Base-by-base conservation (phyloP, 2,888 invertebrate species). In the Nomada fucata region DNA sequence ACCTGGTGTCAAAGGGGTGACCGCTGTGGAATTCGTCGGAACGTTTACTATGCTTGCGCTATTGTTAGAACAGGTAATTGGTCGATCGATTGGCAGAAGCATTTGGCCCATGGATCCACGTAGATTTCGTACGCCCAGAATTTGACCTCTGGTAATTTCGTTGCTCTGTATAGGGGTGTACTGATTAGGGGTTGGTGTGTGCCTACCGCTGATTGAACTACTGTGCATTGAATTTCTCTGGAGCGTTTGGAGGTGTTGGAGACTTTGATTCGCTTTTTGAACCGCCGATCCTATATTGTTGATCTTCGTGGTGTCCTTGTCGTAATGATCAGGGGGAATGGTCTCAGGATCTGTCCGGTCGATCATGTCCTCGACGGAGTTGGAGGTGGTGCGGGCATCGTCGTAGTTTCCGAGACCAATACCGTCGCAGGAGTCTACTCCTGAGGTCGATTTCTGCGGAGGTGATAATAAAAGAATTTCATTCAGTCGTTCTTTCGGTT, bases 71-170 rank as follows among this genome's bases (percentile, higher is more conserved):
- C 72, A 9, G 7, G 74, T 50, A 2, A 61, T 50, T 2, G 76
- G 65, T 1, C 77, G 73, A 67, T 77, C 85, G 50, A 75, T 80
- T 0, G 89, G 83, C 9, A 86, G 23, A 11, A 87, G 63, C n/a
- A 86, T 71, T 52, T 90, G 91, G 1, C 86, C 88, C 53, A 89
- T 72, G 9, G 89, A 86, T 64, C 84, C 85, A 5, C 86, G 84
- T 13, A 93, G 84, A 83, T 91, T 93, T 69, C 92, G 89, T 18
- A 93, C 93, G 0, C 91, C 93, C 36, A 93, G 86, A 61, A 93
- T 93, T 71, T 93, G 93, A 2, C 91, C 91, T 10, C 86, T 73
- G 59, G 74, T 79, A 15, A 55, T n/a, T 15, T 87, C 87, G 59
- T 76, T 85, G 72, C 52, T 82, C 47, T 84, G 88, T 26, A 88